Evolutionary conservation across 2,888 invertebrate species (phyloP), one percentile per base, ranked within the genome.

Genomic region (Dichetophora obliterata): DNA sequence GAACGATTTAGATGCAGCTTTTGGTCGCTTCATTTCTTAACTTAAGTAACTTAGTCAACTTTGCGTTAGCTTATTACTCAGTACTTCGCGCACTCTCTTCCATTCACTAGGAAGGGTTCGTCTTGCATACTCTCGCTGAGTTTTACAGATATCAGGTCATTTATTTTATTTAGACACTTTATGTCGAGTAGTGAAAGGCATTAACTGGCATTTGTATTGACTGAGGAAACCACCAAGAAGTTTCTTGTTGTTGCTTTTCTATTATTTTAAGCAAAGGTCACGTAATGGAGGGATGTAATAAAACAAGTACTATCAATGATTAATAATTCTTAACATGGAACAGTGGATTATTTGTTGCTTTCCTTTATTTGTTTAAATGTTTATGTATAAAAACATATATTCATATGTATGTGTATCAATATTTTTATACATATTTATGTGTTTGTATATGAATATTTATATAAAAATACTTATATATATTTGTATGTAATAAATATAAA

Each of bases 41-140:
- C 86, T 85, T 85, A 85, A 86, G 85, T 85, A 84, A 85, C 86
- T 85, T 86, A 86, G 86, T 43, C 85, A 85, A 85, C 85, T 85
- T 85, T 85, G 71, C 59, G 57, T 57, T 59, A 59, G 71, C 71
- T 71, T 57, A 71, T 34, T 9, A 43, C 37, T 24, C 43, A 43
- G 19, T 43, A 48, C 48, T 24, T 68, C 11, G n/a, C 59, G 11
- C 14, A 14, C 59, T 27, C 37, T 5, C 27, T 24, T 5, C 4
- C 22, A 5, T 43, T 37, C 52, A 24, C 24, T 69, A 24, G 54
- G 27, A 6, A n/a, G 14, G n/a, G n/a, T 48, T 34, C 5, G 68
- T 50, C 68, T 24, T 34, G 22, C 27, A n/a, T 19, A 19, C 54
- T 8, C 54, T 22, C 2, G 27, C 69, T 16, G 22, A 52, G 50